These are phyloP conservation scores for Scaptomyza graminum DNA, from an alignment of 1,140 invertebrate genomes.

Conservation along the genomic window DNA sequence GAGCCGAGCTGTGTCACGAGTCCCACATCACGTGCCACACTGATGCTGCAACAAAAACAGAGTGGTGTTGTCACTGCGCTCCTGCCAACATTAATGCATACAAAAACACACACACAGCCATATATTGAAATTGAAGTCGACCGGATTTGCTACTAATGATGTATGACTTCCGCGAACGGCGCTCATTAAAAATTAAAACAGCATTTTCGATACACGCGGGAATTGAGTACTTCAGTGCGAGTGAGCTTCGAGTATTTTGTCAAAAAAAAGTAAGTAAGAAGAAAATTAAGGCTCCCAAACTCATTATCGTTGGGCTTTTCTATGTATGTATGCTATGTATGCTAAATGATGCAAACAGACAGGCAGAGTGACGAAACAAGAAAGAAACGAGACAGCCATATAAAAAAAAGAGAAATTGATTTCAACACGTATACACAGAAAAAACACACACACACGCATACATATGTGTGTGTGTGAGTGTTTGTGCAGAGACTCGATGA, in stretches of 20 bases:
- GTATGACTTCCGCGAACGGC: constrained; percentile 70
- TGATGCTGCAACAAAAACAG: constrained; percentile 2
- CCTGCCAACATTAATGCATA: neutral
- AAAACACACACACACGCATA: constrained; percentile 6
- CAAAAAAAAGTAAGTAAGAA: neutral
- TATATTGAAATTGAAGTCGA: constrained; percentile 58
- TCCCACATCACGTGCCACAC: constrained; percentile 17
- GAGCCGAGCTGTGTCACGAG: neutral
- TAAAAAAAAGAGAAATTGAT: constrained; percentile 55
- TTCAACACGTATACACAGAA: constrained; percentile 22
- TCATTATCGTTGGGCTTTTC: constrained; percentile 30
- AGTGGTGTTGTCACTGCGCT: neutral
- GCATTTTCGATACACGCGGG: constrained; percentile 33
- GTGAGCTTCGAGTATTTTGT: constrained; percentile 13
- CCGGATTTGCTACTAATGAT: constrained; percentile 81
- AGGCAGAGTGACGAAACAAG: neutral
- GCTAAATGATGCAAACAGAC: constrained; percentile 24
- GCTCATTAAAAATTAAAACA: constrained; percentile 80
- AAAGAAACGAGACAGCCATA: constrained; percentile 7
- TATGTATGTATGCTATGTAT: neutral
- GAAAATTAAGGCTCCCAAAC: constrained; percentile 20
- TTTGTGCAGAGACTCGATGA: constrained; percentile 6
- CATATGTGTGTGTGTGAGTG: neutral
- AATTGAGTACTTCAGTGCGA: constrained; percentile 10
- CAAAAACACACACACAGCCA: neutral